Percentiles rank a stretch among this genome's conserved stretches.
phyloP scores from a whole-genome alignment of 2,797 vertebrate species.

The Alcedo atthis region DNA sequence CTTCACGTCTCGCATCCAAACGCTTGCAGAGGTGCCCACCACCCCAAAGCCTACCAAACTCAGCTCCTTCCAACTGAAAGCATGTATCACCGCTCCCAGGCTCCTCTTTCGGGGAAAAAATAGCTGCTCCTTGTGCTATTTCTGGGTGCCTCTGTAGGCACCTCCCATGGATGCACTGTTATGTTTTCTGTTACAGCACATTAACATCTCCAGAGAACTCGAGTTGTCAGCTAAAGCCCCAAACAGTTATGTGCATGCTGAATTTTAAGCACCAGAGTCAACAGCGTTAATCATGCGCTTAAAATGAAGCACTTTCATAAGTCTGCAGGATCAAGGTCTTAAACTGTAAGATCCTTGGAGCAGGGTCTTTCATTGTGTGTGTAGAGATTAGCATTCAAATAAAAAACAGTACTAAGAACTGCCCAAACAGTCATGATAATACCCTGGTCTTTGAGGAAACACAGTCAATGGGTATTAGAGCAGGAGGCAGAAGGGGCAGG shows the following conservation, averaged over 20 bases:
- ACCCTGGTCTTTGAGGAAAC: not conserved
- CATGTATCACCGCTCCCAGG: slow-evolving; percentile 1
- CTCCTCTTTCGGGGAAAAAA: slow-evolving; percentile 43
- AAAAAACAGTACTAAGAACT: not conserved
- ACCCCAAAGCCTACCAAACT: not conserved
- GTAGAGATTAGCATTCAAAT: not conserved
- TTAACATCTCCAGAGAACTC: slow-evolving; percentile 46
- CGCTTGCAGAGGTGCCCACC: not conserved
- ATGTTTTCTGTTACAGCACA: slow-evolving; percentile 51
- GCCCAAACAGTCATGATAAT: not conserved
- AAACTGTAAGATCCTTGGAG: slow-evolving; percentile 15
- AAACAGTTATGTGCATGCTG: slow-evolving; percentile 19
- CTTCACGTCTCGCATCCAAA: not conserved
- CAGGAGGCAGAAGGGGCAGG: not conserved
- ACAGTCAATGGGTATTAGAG: not conserved
- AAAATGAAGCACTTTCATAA: slow-evolving; percentile 1
- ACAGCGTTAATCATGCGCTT: slow-evolving; percentile 6
- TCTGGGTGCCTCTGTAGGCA: slow-evolving; percentile 53
- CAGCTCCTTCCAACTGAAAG: not conserved
- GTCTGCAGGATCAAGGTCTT: slow-evolving; percentile 49
- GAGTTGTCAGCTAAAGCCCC: slow-evolving; percentile 48
- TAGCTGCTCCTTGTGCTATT: slow-evolving; percentile 54
- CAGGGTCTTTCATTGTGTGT: not conserved
- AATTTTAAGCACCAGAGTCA: slow-evolving; percentile 65
- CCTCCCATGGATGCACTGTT: slow-evolving; percentile 52